phyloP scores from a whole-genome alignment of 2,113 vertebrate species.

The Cyanistes caeruleus region DNA sequence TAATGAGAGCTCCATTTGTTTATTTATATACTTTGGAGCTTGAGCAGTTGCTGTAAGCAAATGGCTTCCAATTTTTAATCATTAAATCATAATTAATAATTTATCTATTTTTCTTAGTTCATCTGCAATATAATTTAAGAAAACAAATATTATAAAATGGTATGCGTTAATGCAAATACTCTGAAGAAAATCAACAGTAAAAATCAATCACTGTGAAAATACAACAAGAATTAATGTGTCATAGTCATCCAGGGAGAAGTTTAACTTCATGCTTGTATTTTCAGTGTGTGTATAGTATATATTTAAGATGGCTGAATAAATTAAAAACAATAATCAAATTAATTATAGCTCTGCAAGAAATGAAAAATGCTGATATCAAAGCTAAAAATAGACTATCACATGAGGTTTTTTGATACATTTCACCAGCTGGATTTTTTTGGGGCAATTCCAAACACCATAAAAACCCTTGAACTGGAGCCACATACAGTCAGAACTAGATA shows the following conservation, averaged over 20 bases:
- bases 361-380: neutral
- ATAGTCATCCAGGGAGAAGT: neutral
- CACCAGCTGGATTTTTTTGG: neutral
- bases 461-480: neutral
- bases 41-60: neutral
- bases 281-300: neutral
- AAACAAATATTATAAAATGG: neutral
- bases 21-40: neutral
- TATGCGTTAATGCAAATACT: neutral
- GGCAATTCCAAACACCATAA: neutral
- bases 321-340: neutral
- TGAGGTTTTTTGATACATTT: neutral
- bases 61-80: neutral
- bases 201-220: constrained; percentile 27
- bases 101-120: constrained; percentile 26
- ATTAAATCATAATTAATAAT: neutral
- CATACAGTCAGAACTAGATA: neutral
- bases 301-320: neutral
- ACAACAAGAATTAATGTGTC: neutral
- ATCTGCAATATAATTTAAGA: neutral
- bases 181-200: neutral
- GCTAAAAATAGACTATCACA: neutral
- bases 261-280: constrained; percentile 1
- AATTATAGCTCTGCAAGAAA: neutral
- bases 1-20: neutral